Evolutionary conservation across 2,888 invertebrate genomes (phyloP).

Genomic region (Clistopyga incitator): DNA sequence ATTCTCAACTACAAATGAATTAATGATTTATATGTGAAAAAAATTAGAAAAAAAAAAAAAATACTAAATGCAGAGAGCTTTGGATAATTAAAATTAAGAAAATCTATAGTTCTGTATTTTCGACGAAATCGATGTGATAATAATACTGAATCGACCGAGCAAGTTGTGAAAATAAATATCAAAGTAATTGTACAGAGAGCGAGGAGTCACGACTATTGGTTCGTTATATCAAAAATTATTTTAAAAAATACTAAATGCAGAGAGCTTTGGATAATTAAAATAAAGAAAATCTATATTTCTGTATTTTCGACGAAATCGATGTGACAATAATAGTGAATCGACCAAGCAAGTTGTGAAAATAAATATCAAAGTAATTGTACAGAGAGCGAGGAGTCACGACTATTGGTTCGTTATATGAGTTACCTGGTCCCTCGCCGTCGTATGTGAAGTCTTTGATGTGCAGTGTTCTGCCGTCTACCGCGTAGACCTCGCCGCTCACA

Average conservation of each 20-base stretch:
- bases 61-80: too few species aligned
- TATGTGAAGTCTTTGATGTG: constrained; percentile 95
- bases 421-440: constrained; percentile 96
- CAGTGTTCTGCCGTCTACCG: constrained; percentile 94
- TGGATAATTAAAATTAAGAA: too few species aligned
- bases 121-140: neutral
- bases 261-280: too few species aligned
- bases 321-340: neutral
- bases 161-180: neutral
- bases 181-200: neutral
- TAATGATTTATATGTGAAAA: too few species aligned
- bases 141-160: neutral
- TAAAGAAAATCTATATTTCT: too few species aligned
- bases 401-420: constrained; percentile 58
- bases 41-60: neutral
- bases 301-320: neutral
- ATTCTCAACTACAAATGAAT: neutral
- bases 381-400: neutral
- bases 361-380: neutral
- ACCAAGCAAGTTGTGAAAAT: neutral
- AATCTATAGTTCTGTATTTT: too few species aligned
- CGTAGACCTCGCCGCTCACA: constrained; percentile 94
- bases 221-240: constrained; percentile 1
- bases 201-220: neutral
- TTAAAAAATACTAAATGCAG: too few species aligned